A percentile compares a stretch with the other conserved stretches of the same genome.
Conservation (phyloP, 2,797 vertebrate genomes). For the Lagocephalus sceleratus region DNA sequence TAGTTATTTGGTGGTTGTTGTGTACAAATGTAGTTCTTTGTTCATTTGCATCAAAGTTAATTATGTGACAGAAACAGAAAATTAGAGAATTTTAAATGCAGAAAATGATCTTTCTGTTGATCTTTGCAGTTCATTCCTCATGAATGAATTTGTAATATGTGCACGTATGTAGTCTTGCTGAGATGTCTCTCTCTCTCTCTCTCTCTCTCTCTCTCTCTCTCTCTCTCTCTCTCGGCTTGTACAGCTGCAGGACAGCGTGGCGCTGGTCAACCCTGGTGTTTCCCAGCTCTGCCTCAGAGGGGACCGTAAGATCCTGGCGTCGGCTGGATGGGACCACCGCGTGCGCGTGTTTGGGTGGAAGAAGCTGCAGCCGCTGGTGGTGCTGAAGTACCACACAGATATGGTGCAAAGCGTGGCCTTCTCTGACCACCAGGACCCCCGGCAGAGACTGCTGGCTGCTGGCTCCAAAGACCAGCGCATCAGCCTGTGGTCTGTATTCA, state of each 20-base stretch:
- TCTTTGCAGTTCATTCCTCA: too few species aligned
- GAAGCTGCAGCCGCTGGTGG: constrained; percentile 86
- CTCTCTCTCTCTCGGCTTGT: constrained; percentile 34
- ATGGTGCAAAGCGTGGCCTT: constrained; percentile 84
- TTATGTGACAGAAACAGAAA: too few species aligned
- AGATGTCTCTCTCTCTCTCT: too few species aligned
- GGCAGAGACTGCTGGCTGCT: constrained; percentile 82
- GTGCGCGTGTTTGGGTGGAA: constrained; percentile 90
- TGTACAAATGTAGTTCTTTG: too few species aligned
- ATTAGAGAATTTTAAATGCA: too few species aligned
- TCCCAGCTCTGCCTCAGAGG: constrained; percentile 83
- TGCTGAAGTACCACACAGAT: constrained; percentile 88
- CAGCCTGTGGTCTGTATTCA: constrained; percentile 91
- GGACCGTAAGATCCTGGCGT: constrained; percentile 85
- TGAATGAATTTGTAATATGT: too few species aligned
- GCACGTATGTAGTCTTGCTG: too few species aligned
- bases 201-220: too few species aligned
- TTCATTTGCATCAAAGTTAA: too few species aligned
- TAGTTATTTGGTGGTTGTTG: too few species aligned
- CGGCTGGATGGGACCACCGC: constrained; percentile 91
- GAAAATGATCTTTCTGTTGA: too few species aligned
- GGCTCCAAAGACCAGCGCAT: constrained; percentile 92
- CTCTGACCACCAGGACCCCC: constrained; percentile 74
- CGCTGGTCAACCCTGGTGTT: constrained; percentile 87
- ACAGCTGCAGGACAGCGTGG: constrained; percentile 76